Evolutionary conservation across 2,113 vertebrate species (phyloP).

Genomic region (Pelmatolapia mariae): DNA sequence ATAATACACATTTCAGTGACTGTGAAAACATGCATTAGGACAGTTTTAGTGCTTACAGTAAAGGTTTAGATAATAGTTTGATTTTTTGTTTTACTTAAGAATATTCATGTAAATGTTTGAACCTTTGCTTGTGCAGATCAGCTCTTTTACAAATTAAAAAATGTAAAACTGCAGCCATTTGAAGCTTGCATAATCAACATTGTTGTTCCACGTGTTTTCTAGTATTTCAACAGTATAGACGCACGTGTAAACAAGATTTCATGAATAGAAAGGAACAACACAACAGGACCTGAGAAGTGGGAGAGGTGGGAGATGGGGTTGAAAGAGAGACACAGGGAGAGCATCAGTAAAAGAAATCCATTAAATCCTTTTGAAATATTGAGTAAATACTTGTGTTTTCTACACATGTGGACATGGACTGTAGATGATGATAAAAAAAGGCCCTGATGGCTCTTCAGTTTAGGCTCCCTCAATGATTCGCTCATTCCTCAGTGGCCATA

Average conservation of each 20-base stretch:
- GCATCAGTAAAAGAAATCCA: constrained; percentile 46
- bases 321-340: not conserved
- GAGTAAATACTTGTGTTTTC: constrained; percentile 53
- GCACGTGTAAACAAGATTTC: not conserved
- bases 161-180: not conserved
- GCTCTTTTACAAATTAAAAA: not conserved
- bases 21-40: not conserved
- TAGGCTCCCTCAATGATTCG: not conserved
- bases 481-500: not conserved
- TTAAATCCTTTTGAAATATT: constrained; percentile 72
- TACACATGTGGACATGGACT: not conserved
- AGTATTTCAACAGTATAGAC: not conserved
- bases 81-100: not conserved
- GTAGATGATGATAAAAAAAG: not conserved
- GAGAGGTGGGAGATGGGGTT: not conserved
- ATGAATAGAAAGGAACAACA: not conserved
- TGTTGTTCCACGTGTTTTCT: not conserved
- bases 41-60: not conserved
- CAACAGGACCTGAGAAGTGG: not conserved
- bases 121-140: not conserved
- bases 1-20: not conserved
- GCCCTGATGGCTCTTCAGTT: constrained; percentile 2
- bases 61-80: not conserved
- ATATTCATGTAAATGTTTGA: not conserved
- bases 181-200: not conserved